A percentile compares a stretch with the other conserved stretches of the same genome.
Evolutionary conservation across 2,888 invertebrate genomes (phyloP).

Genomic region (Leuctra nigra): DNA sequence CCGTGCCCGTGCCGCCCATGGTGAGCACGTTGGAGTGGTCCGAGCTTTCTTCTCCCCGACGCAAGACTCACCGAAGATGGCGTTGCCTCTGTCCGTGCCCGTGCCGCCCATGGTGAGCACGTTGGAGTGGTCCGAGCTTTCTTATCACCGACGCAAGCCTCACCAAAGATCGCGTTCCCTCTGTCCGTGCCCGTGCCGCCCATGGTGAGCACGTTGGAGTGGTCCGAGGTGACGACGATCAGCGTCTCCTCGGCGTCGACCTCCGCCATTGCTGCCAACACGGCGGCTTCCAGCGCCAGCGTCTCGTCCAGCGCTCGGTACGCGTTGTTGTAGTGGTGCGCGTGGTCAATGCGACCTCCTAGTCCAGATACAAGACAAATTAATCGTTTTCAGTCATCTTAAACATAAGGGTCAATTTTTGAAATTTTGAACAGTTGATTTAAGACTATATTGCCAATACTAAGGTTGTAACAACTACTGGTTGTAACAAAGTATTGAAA

Average conservation of each 20-base stretch:
- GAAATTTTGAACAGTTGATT: no score
- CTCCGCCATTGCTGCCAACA: conserved; percentile 59
- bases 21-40: conserved; percentile 77
- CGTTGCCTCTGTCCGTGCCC: conserved; percentile 68
- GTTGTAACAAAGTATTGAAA: no score
- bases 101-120: conserved; percentile 72
- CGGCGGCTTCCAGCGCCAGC: conserved; percentile 65
- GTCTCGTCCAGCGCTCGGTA: conserved; percentile 71
- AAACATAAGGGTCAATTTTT: no score
- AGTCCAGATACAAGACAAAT: no score
- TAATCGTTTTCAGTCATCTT: no score
- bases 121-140: conserved; percentile 76
- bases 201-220: conserved; percentile 72
- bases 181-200: conserved; percentile 69
- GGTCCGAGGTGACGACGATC: conserved; percentile 70
- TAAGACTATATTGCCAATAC: no score
- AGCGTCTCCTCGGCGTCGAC: conserved; percentile 55
- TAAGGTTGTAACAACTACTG: no score
- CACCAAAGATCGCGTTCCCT: conserved; percentile 72
- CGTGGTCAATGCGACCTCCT: conserved; percentile 75
- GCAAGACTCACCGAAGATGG: conserved; percentile 72
- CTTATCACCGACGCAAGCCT: no score
- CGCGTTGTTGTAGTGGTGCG: conserved; percentile 74
- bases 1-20: conserved; percentile 68
- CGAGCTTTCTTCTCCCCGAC: no score